phyloP scores from a whole-genome alignment of 2,888 invertebrate species.

The Hydraecia micacea region DNA sequence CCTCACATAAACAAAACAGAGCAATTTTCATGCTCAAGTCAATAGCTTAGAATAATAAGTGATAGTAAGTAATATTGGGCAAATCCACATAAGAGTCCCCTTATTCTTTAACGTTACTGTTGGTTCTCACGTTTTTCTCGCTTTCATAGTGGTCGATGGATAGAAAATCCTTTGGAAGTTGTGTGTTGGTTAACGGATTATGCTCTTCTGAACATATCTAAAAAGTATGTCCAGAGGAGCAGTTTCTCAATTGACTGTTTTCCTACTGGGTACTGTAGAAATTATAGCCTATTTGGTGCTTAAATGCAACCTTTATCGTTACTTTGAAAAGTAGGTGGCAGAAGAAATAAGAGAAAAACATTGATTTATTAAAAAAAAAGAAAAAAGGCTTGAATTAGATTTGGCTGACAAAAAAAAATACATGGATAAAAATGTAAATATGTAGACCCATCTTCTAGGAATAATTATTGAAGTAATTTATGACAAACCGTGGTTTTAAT shows the following conservation, averaged over 20 bases:
- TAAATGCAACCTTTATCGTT: no score
- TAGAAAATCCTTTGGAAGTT: not conserved
- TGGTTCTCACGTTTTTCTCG: slow-evolving; percentile 65
- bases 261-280: not conserved
- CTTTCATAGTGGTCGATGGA: not conserved
- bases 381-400: no score
- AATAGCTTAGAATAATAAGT: slow-evolving; percentile 90
- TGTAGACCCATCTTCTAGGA: no score
- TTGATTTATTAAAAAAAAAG: no score
- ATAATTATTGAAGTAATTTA: no score
- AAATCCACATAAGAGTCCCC: slow-evolving; percentile 83
- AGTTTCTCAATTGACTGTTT: not conserved
- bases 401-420: no score
- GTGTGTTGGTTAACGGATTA: not conserved
- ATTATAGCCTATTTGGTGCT: no score
- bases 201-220: not conserved
- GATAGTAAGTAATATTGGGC: slow-evolving; percentile 88
- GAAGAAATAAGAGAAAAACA: no score
- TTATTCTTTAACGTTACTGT: slow-evolving; percentile 70
- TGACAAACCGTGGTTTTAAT: no score
- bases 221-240: not conserved
- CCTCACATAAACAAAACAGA: slow-evolving; percentile 87
- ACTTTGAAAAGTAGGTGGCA: no score
- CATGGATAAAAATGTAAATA: no score
- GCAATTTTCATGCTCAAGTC: slow-evolving; percentile 89